These are phyloP conservation scores for Alauda arvensis DNA, from an alignment of 2,797 vertebrate genomes.

Conservation along the genomic window DNA sequence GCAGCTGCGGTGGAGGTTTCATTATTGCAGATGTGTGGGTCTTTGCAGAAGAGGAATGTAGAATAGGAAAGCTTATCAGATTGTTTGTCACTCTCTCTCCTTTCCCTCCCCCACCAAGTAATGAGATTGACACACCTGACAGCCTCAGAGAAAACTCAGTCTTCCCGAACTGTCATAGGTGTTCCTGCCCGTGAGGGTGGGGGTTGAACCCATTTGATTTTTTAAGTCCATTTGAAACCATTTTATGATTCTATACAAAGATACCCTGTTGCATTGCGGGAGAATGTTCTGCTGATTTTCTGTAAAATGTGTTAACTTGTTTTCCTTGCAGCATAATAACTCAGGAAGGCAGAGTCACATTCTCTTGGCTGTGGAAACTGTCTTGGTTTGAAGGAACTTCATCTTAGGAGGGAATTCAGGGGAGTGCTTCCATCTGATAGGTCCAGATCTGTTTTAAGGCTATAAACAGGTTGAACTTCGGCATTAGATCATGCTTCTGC, in stretches of 20 bases:
- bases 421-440: not conserved
- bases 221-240: not conserved
- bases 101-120: not conserved
- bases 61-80: not conserved
- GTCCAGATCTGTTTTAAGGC: not conserved
- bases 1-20: constrained; percentile 12
- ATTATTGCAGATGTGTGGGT: constrained; percentile 9
- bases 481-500: not conserved
- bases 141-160: not conserved
- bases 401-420: not conserved
- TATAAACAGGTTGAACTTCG: not conserved
- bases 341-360: not conserved
- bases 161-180: not conserved
- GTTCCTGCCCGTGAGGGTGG: not conserved
- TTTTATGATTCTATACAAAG: not conserved
- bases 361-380: not conserved
- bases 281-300: not conserved
- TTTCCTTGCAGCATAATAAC: not conserved
- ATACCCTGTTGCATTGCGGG: not conserved
- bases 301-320: not conserved
- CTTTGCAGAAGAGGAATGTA: not conserved
- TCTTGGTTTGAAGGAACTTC: not conserved
- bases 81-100: not conserved
- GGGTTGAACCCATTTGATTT: not conserved
- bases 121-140: not conserved